Conservation (phyloP, 2,888 invertebrate species). For the Embidobia sp. region DNA sequence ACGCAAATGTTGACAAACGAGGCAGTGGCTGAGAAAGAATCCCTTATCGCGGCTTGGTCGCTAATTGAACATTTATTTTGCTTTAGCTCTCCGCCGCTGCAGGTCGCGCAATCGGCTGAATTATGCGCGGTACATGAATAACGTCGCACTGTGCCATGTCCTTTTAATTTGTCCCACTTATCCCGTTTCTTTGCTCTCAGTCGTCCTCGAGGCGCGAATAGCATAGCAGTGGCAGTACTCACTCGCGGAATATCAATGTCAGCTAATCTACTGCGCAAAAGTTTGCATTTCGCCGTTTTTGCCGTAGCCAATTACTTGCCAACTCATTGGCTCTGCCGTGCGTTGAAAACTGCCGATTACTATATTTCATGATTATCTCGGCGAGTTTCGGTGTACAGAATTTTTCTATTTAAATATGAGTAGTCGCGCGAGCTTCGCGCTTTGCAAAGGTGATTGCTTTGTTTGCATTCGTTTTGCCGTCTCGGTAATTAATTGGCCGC, state of each 20-base stretch:
- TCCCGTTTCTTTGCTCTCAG: constrained; percentile 72
- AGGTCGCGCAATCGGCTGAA: no score
- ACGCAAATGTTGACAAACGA: no score
- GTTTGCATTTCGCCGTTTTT: constrained; percentile 9
- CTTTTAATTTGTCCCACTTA: constrained; percentile 70
- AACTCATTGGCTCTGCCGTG: no score
- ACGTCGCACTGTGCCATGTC: no score
- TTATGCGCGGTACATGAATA: no score
- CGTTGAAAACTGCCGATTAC: no score
- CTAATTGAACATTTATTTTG: no score
- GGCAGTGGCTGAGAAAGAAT: no score
- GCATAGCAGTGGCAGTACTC: no score
- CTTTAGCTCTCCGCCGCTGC: no score
- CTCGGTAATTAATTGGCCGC: constrained; percentile 60
- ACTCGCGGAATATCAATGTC: constrained; percentile 57
- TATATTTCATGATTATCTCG: constrained; percentile 22
- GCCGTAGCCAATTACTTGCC: constrained; percentile 14
- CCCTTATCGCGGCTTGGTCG: no score
- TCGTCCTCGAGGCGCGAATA: constrained; percentile 64
- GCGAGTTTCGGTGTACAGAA: not conserved
- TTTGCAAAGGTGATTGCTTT: constrained; percentile 48
- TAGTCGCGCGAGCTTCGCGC: not conserved
- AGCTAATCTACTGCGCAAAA: constrained; percentile 45
- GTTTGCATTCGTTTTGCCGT: constrained; percentile 56
- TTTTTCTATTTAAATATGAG: constrained; percentile 18